These are phyloP conservation scores for Dryococelus australis DNA, from an alignment of 2,888 invertebrate genomes.

Conservation along the genomic window DNA sequence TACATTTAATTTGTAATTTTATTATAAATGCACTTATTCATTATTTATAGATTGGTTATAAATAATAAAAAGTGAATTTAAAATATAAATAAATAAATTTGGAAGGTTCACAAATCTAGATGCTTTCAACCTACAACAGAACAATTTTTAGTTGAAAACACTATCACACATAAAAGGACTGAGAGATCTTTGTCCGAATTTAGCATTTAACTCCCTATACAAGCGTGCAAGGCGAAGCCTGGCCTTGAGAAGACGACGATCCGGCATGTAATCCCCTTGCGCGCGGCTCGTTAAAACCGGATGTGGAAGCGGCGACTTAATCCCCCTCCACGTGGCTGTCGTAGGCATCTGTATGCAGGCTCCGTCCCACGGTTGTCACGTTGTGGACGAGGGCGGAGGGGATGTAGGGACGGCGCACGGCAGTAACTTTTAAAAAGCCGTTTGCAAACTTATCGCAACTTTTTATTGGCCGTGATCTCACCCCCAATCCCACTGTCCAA, in stretches of 20 bases:
- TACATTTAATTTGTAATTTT: too few species aligned
- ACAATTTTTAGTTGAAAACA: too few species aligned
- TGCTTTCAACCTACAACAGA: too few species aligned
- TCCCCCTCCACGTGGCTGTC: background rate
- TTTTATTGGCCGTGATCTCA: background rate
- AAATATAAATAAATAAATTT: too few species aligned
- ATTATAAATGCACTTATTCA: too few species aligned
- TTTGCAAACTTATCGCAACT: constrained; percentile 9
- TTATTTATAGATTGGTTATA: too few species aligned
- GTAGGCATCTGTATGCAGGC: background rate
- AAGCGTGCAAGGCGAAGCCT: too few species aligned
- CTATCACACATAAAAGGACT: too few species aligned
- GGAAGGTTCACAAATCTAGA: too few species aligned
- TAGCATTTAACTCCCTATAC: too few species aligned
- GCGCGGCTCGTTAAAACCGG: background rate
- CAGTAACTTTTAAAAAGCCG: constrained; percentile 13
- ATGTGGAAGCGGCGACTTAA: background rate
- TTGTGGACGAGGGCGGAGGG: background rate
- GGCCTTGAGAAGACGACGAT: background rate
- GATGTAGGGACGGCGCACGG: background rate
- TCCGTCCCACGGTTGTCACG: background rate
- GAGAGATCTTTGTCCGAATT: too few species aligned
- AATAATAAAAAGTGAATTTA: too few species aligned
- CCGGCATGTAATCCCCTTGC: background rate
- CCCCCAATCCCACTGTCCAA: constrained; percentile 6